Percentiles rank a stretch among this genome's conserved stretches.
Conservation (phyloP, 2,797 vertebrate species). For the Xyrichtys novacula region DNA sequence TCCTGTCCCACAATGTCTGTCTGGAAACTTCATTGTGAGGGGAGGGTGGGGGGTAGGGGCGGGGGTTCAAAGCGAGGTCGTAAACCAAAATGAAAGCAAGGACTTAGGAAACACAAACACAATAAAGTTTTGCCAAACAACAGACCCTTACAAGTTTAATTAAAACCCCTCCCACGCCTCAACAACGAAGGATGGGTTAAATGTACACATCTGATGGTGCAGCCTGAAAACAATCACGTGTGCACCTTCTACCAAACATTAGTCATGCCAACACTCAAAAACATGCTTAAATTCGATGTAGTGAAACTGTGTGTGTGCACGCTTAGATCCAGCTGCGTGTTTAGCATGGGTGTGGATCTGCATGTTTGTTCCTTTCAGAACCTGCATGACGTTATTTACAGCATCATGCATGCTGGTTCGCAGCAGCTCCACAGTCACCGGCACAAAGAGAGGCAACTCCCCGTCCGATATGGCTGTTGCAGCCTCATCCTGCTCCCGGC, state of each 20-base stretch:
- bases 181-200: slow-evolving; percentile 18
- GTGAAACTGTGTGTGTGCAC: background rate
- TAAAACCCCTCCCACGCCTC: slow-evolving; percentile 53
- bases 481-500: slow-evolving; percentile 46
- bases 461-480: slow-evolving; percentile 51
- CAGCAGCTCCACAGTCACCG: slow-evolving; percentile 27
- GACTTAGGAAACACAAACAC: slow-evolving; percentile 79
- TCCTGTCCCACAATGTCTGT: slow-evolving; percentile 61
- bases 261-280: slow-evolving; percentile 1
- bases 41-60: slow-evolving; percentile 59
- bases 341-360: slow-evolving; percentile 13
- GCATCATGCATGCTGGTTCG: slow-evolving; percentile 43
- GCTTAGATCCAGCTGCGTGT: background rate
- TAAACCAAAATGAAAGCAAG: slow-evolving; percentile 78
- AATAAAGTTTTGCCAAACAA: slow-evolving; percentile 71
- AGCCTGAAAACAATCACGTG: slow-evolving; percentile 9
- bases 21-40: slow-evolving; percentile 74
- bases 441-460: slow-evolving; percentile 59
- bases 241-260: slow-evolving; percentile 1
- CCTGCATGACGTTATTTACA: slow-evolving; percentile 63
- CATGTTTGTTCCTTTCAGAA: slow-evolving; percentile 18
- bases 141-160: slow-evolving; percentile 72
- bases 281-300: background rate
- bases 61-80: slow-evolving; percentile 77
- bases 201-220: slow-evolving; percentile 30